Base-by-base conservation (phyloP, 2,888 invertebrate species). In the Sussaba pulchella region DNA sequence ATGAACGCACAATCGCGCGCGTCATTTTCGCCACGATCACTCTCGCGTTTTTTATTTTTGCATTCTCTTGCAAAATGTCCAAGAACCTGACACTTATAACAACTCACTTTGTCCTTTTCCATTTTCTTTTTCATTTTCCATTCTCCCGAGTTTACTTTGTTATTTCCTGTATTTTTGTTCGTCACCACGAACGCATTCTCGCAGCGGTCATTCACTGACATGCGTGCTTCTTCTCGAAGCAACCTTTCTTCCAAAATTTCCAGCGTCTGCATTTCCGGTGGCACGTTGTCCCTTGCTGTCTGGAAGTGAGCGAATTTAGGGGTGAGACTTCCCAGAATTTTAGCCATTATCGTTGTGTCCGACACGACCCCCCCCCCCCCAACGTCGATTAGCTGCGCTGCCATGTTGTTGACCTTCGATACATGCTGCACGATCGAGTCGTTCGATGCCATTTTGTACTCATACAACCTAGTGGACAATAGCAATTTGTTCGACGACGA, bases 161-260 rank as follows among this genome's bases (percentile, higher is more conserved):
- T 19, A 47, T 21, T 19, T 39, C 57, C 31, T 36, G 12, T 26
- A 41, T 43, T 59, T n/a, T 54, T 52, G 31, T 81, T 73, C 14
- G 41, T 69, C 52, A n/a, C n/a, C n/a, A n/a, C n/a, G n/a, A n/a
- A n/a, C n/a, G n/a, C n/a, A n/a, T n/a, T n/a, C n/a, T n/a, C n/a
- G n/a, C n/a, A n/a, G n/a, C n/a, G n/a, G n/a, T n/a, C n/a, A n/a
- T n/a, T n/a, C n/a, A 52, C 64, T n/a, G 78, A n/a, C 61, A 73
- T 0, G 4, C 81, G 43, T 21, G 43, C 26, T 67, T 87, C 85
- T 77, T 85, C 85, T 14, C 83, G 79, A 8, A 84, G 78, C 0
- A 84, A 79, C 14, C 85, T 63, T 39, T 81, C 78, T n/a, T 73
- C 72, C 14, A 85, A 52, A 19, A 64, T 72, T 36, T 82, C 72